Evolutionary conservation across 2,888 invertebrate species (phyloP), one percentile per base, ranked within the genome.

Genomic region (Neoascia interrupta): DNA sequence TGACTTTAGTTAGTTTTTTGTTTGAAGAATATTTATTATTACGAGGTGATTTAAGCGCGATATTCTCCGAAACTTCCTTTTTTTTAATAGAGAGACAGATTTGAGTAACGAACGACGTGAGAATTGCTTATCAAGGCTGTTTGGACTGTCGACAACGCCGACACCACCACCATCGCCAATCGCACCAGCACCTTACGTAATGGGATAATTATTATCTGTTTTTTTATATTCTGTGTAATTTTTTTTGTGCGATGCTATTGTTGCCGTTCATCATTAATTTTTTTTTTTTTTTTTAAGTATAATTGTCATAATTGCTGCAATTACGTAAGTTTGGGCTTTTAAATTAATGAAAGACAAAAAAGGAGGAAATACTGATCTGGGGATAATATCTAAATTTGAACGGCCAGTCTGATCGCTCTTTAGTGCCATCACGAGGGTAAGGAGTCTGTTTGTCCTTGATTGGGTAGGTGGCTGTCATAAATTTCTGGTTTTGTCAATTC

Each of bases 261-360:
- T 58, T 70, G 51, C 23, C 51, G 56, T 47, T 70, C 34, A 51
- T 69, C 58, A 51, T 69, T 51, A 34, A 51, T 41, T 47, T 58
- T 45, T 16, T n/a, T n/a, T n/a, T n/a, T n/a, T n/a, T n/a, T n/a
- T n/a, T n/a, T n/a, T n/a, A n/a, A 45, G 19, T 76, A 58, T 76
- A 76, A 70, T 76, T 70, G 63, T 76, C 56, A 64, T 76, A 39
- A 69, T 76, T 26, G 58, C 45, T 21, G 53, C 21, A 41, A 58
- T 76, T 76, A 70, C 70, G 56, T 76, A 76, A 69, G n/a, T 45
- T 51, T 60, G 23, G 11, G 56, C 19, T 68, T 68, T 28, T 49
- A 49, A 56, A 31, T 21, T 39, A 58, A 61, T 49, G 28, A 49
- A 19, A 54, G 19, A 10, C 51, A 28, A 16, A 4, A n/a, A 23